phyloP scores from a whole-genome alignment of 2,888 invertebrate genomes.

The Hymenopus coronatus region DNA sequence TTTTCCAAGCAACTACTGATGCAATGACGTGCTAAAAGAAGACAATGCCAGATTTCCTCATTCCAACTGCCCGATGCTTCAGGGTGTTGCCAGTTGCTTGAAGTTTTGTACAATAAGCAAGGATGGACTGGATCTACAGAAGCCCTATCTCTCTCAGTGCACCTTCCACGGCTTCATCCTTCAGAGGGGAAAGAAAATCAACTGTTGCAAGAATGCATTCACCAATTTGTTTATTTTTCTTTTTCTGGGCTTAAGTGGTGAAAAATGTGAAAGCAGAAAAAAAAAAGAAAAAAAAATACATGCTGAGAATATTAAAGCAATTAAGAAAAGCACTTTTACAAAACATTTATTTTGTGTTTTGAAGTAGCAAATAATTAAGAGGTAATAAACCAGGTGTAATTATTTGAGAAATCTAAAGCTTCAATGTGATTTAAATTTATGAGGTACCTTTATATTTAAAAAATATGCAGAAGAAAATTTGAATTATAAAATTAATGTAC shows the following conservation, averaged over 20 bases:
- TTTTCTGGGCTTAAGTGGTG: neutral
- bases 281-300: neutral
- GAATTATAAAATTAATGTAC: neutral
- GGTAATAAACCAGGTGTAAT: neutral
- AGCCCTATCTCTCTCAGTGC: slow-evolving; percentile 92
- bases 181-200: slow-evolving; percentile 38
- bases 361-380: neutral
- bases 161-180: slow-evolving; percentile 94
- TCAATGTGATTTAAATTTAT: neutral
- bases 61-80: neutral
- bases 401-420: neutral
- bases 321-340: neutral
- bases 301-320: neutral
- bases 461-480: neutral
- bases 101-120: neutral
- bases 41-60: neutral
- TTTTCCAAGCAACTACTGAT: neutral
- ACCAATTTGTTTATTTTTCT: neutral
- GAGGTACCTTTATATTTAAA: neutral
- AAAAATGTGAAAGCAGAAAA: neutral
- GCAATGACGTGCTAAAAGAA: neutral
- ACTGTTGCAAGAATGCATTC: neutral
- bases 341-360: neutral
- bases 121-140: slow-evolving; percentile 55
- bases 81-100: slow-evolving; percentile 10